Percentiles rank a stretch among this genome's conserved stretches.
Conservation (phyloP, 2,888 invertebrate genomes). For the Sepioteuthis lessoniana region DNA sequence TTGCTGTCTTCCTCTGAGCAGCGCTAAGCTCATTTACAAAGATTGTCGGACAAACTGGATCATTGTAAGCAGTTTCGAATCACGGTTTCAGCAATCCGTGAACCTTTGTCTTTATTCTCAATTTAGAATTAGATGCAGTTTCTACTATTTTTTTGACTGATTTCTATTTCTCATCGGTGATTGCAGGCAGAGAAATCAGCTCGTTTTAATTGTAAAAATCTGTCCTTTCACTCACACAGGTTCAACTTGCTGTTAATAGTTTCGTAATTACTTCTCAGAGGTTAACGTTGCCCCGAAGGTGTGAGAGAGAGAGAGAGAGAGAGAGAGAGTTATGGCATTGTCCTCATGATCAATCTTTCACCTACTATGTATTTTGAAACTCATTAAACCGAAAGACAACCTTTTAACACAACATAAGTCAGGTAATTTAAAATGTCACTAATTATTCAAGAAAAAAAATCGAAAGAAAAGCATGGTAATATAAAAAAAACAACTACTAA, state of each 20-base stretch:
- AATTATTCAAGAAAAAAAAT: not conserved
- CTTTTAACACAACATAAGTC: conserved; percentile 11
- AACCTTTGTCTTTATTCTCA: no score
- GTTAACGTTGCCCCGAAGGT: not conserved
- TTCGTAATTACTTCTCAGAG: not conserved
- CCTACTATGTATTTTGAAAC: not conserved
- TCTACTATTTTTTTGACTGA: not conserved
- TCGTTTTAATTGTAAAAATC: not conserved
- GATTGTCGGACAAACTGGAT: no score
- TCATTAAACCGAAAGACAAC: not conserved
- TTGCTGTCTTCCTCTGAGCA: no score
- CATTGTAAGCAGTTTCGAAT: no score
- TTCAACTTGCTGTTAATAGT: not conserved
- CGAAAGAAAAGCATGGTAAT: not conserved
- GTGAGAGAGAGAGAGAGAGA: no score
- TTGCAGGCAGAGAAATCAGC: not conserved
- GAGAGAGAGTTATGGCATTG: not conserved
- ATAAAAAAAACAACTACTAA: not conserved
- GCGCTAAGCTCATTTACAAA: no score
- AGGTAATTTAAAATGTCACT: not conserved
- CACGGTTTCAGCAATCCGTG: no score
- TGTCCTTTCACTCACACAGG: not conserved
- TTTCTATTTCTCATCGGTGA: not conserved
- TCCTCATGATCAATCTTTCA: not conserved
- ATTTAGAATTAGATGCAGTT: not conserved